Base-by-base conservation (phyloP, 2,113 vertebrate species). In the Montifringilla adamsi region DNA sequence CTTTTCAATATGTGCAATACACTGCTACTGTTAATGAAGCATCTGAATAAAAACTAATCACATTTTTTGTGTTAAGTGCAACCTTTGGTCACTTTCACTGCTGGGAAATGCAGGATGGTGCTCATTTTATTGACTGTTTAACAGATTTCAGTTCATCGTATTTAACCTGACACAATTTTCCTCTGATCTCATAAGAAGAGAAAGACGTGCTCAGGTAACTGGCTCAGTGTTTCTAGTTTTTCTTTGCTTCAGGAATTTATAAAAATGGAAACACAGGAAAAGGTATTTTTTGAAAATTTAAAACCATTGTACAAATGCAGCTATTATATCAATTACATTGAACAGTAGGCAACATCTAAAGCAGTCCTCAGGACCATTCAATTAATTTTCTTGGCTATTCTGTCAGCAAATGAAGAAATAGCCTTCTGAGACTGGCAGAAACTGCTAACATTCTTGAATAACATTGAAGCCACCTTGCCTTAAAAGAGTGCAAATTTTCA, bases 321-420 rank as follows among this genome's bases (percentile, higher is more conserved):
- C 96, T 96, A 89, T 91, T 93, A 63, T 91, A 93, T 95, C 87
- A 95, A 90, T 95, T 95, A 74, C 82, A 46, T 21, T 85, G 64
- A 55, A 89, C 50, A 75, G 28, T n/a, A 83, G 37, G 55, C 60
- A 90, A 68, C 28, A 94, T 64, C 67, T 92, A 58, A 94, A 89
- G 43, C 13, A 62, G 80, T 86, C 44, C 43, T 24, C 15, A 66
- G 50, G 50, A 53, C n/a, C 17, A 66, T 47, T 84, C 41, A 37
- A 74, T 82, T 92, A 49, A 73, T 19, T 82, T 94, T 89, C 56
- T 27, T 79, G n/a, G 44, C 39, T 72, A 50, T 88, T 92, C 63
- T 72, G 21, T 72, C 70, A 88, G 41, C 15, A 91, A 80, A 74
- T 92, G 68, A 63, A 89, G 62, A 52, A 87, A 89, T 67, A 55